Conservation (phyloP, 2,113 vertebrate species). For the Cyphotilapia sp. region DNA sequence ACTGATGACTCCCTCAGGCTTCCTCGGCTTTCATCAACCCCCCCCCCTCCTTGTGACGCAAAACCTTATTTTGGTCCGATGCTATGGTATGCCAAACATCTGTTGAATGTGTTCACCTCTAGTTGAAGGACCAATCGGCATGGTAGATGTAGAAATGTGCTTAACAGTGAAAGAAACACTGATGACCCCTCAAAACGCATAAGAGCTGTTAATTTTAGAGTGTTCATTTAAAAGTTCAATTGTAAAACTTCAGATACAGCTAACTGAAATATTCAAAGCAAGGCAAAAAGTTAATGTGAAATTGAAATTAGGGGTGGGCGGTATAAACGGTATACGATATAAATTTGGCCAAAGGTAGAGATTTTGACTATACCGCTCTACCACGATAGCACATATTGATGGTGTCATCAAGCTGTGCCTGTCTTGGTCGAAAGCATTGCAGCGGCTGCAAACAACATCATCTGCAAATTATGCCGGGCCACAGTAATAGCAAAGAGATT, state of each 20-base stretch:
- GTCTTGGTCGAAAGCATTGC: background rate
- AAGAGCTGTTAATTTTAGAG: background rate
- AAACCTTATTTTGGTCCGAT: background rate
- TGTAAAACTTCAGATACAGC: background rate
- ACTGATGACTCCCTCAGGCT: conserved; percentile 11
- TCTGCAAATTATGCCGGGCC: background rate
- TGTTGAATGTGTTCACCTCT: background rate
- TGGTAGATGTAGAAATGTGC: background rate
- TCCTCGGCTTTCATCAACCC: background rate
- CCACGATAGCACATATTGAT: background rate
- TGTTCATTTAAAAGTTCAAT: background rate
- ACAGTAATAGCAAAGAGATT: too few relatives aligned
- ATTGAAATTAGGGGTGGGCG: background rate
- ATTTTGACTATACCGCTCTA: background rate
- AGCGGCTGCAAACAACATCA: background rate
- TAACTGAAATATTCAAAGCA: background rate
- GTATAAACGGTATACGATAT: background rate
- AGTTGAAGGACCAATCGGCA: background rate
- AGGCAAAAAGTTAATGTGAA: background rate
- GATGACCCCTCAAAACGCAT: background rate
- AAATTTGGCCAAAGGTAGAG: background rate
- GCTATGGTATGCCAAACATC: background rate
- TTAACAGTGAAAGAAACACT: background rate
- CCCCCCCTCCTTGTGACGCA: background rate
- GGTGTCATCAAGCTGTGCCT: background rate